Percentiles rank a stretch among this genome's conserved stretches.
Evolutionary conservation across 1,140 invertebrate genomes (phyloP).

Genomic region (Lanistes nyassanus): DNA sequence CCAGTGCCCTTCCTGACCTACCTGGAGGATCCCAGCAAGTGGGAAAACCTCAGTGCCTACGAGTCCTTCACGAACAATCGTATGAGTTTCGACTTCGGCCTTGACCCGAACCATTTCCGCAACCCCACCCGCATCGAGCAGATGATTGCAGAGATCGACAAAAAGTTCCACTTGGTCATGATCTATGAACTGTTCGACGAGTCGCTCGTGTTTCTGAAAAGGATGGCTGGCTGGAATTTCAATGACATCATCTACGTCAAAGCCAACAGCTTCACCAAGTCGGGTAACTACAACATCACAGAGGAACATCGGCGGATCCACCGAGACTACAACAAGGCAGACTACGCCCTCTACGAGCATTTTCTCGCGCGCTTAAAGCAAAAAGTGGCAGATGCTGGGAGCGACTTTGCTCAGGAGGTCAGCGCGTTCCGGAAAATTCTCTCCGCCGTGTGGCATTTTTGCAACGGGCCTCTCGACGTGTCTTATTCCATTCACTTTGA

Average conservation of each 20-base stretch:
- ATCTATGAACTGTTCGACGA: slow-evolving; percentile 71
- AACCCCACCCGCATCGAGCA: slow-evolving; percentile 16
- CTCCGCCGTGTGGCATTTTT: slow-evolving; percentile 15
- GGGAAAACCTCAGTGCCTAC: slow-evolving; percentile 12
- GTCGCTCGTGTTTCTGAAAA: slow-evolving; percentile 68
- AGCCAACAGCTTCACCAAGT: slow-evolving; percentile 17
- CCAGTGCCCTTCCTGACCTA: slow-evolving; percentile 21
- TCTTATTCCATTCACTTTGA: not conserved
- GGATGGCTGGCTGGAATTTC: slow-evolving; percentile 69
- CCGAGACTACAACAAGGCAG: no score
- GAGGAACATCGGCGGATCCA: not conserved
- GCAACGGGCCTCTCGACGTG: not conserved
- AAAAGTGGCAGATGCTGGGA: slow-evolving; percentile 10
- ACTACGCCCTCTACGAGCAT: slow-evolving; percentile 34
- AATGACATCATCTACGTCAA: slow-evolving; percentile 62
- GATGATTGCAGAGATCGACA: slow-evolving; percentile 32
- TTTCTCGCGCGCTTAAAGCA: slow-evolving; percentile 26
- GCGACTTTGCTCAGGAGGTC: slow-evolving; percentile 18
- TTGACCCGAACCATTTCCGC: slow-evolving; percentile 4
- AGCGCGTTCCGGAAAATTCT: slow-evolving; percentile 13
- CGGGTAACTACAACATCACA: not conserved
- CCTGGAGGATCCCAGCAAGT: slow-evolving; percentile 35
- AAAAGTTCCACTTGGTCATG: slow-evolving; percentile 69
- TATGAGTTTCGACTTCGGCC: slow-evolving; percentile 49
- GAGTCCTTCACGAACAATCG: slow-evolving; percentile 43